Percentiles rank a stretch among this genome's conserved stretches.
These are phyloP conservation scores for Cryptosula pallasiana DNA, from an alignment of 2,888 invertebrate genomes.

Conservation along the genomic window DNA sequence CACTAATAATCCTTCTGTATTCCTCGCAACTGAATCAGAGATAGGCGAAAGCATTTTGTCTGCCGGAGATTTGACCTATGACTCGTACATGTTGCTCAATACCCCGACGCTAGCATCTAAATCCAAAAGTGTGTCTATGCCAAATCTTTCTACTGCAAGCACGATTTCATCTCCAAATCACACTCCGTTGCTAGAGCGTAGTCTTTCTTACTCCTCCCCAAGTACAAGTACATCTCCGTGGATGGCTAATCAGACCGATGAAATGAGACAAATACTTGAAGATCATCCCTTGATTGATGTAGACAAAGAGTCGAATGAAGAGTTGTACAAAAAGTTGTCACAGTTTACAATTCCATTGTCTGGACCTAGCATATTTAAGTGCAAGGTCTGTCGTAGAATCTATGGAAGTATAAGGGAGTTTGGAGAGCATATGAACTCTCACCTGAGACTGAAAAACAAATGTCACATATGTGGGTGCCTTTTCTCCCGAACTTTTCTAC, in stretches of 20 bases:
- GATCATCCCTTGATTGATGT: background rate
- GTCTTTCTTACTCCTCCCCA: background rate
- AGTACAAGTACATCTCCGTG: background rate
- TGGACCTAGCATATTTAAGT: constrained; percentile 32
- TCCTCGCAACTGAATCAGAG: background rate
- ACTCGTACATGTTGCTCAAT: background rate
- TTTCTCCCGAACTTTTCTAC: constrained; percentile 48
- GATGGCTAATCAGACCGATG: background rate
- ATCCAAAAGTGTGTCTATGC: background rate
- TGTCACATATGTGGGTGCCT: constrained; percentile 44
- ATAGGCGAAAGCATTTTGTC: background rate
- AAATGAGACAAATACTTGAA: background rate
- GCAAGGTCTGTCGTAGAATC: constrained; percentile 37
- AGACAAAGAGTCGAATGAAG: background rate
- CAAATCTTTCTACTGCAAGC: background rate
- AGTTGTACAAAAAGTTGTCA: background rate
- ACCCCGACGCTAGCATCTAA: background rate
- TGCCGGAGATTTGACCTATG: background rate
- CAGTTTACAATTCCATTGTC: constrained; percentile 23
- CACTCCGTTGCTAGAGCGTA: background rate
- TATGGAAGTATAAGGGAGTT: constrained; percentile 35
- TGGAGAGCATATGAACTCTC: constrained; percentile 35
- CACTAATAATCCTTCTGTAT: background rate
- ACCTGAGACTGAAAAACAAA: constrained; percentile 37
- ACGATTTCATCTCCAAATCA: background rate